A percentile compares a stretch with the other conserved stretches of the same genome.
phyloP scores from a whole-genome alignment of 2,888 invertebrate genomes.

The Arctia plantaginis region DNA sequence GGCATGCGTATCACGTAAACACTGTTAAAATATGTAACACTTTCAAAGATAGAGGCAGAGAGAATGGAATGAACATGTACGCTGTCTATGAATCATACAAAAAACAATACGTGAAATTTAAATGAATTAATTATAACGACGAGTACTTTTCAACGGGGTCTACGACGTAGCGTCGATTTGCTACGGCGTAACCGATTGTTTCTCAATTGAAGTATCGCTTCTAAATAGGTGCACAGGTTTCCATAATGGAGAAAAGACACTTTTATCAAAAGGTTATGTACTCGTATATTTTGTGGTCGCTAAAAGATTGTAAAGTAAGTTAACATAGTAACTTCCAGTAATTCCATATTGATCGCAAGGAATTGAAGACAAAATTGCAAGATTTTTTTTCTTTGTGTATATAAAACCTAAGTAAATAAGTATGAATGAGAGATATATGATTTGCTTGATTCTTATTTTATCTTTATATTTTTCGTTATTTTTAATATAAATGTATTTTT shows the following conservation, averaged over 20 bases:
- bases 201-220: slow-evolving; percentile 36
- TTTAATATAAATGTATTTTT: too few relatives aligned
- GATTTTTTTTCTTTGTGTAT: too few relatives aligned
- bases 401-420: too few relatives aligned
- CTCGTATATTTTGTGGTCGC: background rate
- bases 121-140: slow-evolving; percentile 49
- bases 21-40: slow-evolving; percentile 47
- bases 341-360: background rate
- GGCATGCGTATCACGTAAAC: slow-evolving; percentile 25
- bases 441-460: too few relatives aligned
- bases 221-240: slow-evolving; percentile 21
- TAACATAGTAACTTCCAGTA: too few relatives aligned
- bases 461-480: too few relatives aligned
- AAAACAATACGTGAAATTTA: slow-evolving; percentile 41
- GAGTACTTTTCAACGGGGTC: slow-evolving; percentile 38
- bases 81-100: slow-evolving; percentile 31
- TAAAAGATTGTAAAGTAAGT: too few relatives aligned
- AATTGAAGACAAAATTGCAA: background rate
- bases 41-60: slow-evolving; percentile 39
- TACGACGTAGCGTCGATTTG: slow-evolving; percentile 42
- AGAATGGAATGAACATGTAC: slow-evolving; percentile 36
- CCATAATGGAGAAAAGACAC: slow-evolving; percentile 17
- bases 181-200: slow-evolving; percentile 34
- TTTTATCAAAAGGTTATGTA: slow-evolving; percentile 12
- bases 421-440: too few relatives aligned